A percentile compares a stretch with the other conserved stretches of the same genome.
Conservation (phyloP, 2,113 vertebrate species). For the Tachysurus fulvidraco region DNA sequence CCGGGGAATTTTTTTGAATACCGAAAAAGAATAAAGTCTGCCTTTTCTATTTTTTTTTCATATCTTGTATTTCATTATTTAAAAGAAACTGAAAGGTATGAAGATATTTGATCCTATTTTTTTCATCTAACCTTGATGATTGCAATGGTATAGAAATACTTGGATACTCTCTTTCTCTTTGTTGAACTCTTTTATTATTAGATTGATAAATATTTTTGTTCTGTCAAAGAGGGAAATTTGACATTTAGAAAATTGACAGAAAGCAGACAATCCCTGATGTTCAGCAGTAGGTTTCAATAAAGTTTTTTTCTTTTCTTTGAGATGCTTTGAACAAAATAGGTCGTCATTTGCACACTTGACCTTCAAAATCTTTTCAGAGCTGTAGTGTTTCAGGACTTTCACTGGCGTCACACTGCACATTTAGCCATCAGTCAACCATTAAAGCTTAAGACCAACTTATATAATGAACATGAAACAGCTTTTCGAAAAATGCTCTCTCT, state of each 20-base stretch:
- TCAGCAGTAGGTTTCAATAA: constrained; percentile 43
- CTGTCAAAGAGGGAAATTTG: constrained; percentile 22
- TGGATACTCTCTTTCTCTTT: not conserved
- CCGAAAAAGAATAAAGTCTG: not conserved
- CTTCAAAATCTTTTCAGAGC: constrained; percentile 46
- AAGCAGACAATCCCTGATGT: constrained; percentile 5
- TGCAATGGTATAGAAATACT: not conserved
- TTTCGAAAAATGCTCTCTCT: constrained; percentile 20
- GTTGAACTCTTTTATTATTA: constrained; percentile 18
- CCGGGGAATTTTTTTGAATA: not conserved
- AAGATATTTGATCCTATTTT: not conserved
- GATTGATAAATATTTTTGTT: constrained; percentile 25
- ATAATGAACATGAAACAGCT: constrained; percentile 44
- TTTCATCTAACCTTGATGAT: constrained; percentile 20
- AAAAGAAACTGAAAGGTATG: not conserved
- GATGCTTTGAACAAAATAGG: constrained; percentile 35
- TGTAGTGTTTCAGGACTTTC: constrained; percentile 9
- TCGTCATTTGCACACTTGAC: constrained; percentile 45
- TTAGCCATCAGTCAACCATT: constrained; percentile 45
- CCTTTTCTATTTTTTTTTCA: not conserved
- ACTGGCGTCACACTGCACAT: constrained; percentile 34
- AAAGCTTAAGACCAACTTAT: constrained; percentile 43
- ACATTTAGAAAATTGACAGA: constrained; percentile 36
- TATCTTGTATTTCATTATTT: not conserved
- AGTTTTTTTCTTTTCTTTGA: not conserved